Conservation (phyloP, 1,140 invertebrate species). For the Brachionus koreanus region DNA sequence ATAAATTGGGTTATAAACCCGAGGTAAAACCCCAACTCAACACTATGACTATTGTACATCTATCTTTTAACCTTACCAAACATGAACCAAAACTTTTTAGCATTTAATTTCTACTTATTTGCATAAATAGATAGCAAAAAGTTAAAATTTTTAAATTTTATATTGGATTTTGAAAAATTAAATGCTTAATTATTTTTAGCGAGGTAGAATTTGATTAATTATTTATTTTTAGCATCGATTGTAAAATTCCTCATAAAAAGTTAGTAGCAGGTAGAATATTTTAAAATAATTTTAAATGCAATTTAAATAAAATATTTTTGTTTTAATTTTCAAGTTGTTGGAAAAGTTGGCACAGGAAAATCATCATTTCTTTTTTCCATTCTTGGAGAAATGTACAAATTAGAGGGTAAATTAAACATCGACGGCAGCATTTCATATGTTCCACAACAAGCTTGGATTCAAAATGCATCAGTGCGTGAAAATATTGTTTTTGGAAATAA, state of each 20-base stretch:
- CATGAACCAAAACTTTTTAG: no score
- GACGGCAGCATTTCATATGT: slow-evolving; percentile 69
- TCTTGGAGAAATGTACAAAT: slow-evolving; percentile 81
- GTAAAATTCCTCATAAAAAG: background rate
- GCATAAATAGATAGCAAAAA: no score
- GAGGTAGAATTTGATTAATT: no score
- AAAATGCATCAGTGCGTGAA: slow-evolving; percentile 66
- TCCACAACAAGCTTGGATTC: slow-evolving; percentile 67
- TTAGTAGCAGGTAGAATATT: background rate
- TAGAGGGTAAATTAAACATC: slow-evolving; percentile 72
- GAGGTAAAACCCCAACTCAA: no score
- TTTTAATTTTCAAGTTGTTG: slow-evolving; percentile 72
- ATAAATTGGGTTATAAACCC: no score
- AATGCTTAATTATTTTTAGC: no score
- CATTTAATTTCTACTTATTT: no score
- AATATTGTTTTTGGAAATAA: slow-evolving; percentile 67
- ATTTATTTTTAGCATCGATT: background rate
- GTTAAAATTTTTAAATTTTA: no score
- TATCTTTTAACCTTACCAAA: no score
- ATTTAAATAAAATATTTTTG: background rate
- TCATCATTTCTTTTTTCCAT: slow-evolving; percentile 80
- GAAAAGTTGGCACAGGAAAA: slow-evolving; percentile 82
- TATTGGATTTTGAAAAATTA: no score
- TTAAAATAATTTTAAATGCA: no score
- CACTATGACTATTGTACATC: no score